A percentile compares a stretch with the other conserved stretches of the same genome.
phyloP scores from a whole-genome alignment of 2,888 invertebrate genomes.

The Dolomedes plantarius region DNA sequence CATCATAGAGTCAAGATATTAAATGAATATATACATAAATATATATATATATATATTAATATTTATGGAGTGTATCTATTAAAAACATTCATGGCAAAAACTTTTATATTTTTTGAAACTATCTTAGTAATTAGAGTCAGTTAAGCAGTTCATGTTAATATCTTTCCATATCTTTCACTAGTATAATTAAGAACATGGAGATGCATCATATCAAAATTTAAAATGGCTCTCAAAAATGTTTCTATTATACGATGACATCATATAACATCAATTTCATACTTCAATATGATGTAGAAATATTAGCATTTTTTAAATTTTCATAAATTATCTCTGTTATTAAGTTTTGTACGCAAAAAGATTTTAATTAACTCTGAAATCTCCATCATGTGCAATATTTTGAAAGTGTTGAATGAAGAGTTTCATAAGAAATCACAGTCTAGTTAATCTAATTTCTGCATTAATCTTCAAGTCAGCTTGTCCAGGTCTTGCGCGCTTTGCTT shows the following conservation, averaged over 20 bases:
- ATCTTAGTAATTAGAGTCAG: not conserved
- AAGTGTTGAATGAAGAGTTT: not conserved
- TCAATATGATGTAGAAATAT: not conserved
- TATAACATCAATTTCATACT: not conserved
- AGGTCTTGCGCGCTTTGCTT: not conserved
- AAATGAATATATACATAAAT: constrained; percentile 31
- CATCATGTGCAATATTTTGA: not conserved
- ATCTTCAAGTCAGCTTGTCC: not conserved
- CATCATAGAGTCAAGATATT: constrained; percentile 20
- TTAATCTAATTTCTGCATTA: not conserved
- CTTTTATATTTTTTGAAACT: constrained; percentile 14
- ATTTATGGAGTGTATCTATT: constrained; percentile 4
- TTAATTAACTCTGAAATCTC: not conserved
- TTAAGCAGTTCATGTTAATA: constrained; percentile 6
- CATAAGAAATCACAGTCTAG: not conserved
- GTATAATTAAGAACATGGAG: constrained; percentile 17
- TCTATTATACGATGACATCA: not conserved
- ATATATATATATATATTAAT: constrained; percentile 5
- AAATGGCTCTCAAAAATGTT: constrained; percentile 8
- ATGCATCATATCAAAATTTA: constrained; percentile 22
- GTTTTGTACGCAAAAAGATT: not conserved
- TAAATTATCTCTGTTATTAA: not conserved
- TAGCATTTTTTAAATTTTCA: not conserved
- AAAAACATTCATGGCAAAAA: constrained; percentile 27
- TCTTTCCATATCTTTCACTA: constrained; percentile 24